Percentiles rank a stretch among this genome's conserved stretches.
Conservation (phyloP, 2,888 invertebrate genomes). For the Melanostoma mellinum region DNA sequence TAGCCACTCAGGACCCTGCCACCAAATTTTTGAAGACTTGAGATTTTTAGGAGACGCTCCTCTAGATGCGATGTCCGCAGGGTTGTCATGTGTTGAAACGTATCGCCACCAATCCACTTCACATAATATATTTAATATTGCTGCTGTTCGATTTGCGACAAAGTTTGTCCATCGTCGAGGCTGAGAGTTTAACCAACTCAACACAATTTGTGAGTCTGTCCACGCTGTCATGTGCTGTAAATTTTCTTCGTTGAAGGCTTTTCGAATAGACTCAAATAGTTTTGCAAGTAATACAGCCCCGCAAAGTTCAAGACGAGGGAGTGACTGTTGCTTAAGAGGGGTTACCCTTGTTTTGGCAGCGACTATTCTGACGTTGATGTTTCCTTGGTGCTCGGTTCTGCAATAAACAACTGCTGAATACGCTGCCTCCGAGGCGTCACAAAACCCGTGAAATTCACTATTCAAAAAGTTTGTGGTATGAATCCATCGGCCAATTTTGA, state of each 20-base stretch:
- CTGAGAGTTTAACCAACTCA: not conserved
- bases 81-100: not conserved
- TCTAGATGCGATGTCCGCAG: not conserved
- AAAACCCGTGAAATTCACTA: slow-evolving; percentile 6
- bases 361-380: not conserved
- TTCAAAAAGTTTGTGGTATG: not conserved
- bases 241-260: not conserved
- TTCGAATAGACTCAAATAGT: not conserved
- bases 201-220: not conserved
- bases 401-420: slow-evolving; percentile 11
- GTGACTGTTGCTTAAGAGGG: slow-evolving; percentile 12
- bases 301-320: slow-evolving; percentile 17
- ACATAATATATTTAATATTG: slow-evolving; percentile 3
- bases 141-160: not conserved
- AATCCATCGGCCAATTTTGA: slow-evolving; percentile 11
- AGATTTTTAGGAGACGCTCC: not conserved
- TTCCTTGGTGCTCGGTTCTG: slow-evolving; percentile 4
- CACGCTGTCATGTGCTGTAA: not conserved
- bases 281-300: slow-evolving; percentile 3
- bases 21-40: too few species aligned
- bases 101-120: not conserved
- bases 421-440: slow-evolving; percentile 3
- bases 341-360: slow-evolving; percentile 4
- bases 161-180: not conserved
- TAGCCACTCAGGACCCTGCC: too few species aligned